These are phyloP conservation scores for Lampris megalopsis DNA, from an alignment of 2,113 vertebrate genomes.

Conservation along the genomic window DNA sequence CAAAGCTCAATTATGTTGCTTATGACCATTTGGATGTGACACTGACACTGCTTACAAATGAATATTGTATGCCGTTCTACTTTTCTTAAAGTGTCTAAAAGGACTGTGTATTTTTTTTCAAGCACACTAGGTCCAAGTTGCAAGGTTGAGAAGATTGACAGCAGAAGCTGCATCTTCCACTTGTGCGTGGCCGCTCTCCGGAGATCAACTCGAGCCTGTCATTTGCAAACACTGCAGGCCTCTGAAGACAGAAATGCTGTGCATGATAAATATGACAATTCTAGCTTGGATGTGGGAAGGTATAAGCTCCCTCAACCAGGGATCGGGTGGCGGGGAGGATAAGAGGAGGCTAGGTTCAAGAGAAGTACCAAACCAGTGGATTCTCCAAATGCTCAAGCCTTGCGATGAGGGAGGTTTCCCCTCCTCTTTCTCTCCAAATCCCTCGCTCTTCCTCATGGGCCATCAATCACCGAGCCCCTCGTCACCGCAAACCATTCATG, in stretches of 20 bases:
- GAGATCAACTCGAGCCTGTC: conserved; percentile 56
- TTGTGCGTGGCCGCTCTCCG: conserved; percentile 30
- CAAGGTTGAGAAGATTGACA: conserved; percentile 23
- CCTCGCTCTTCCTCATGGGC: conserved; percentile 64
- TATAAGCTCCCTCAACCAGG: conserved; percentile 70
- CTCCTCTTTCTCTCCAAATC: conserved; percentile 60
- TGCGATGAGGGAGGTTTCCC: conserved; percentile 68
- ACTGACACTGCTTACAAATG: background rate
- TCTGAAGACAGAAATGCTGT: conserved; percentile 70
- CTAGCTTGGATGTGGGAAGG: conserved; percentile 60
- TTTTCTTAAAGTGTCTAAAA: too few relatives aligned
- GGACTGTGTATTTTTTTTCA: background rate
- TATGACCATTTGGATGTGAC: background rate
- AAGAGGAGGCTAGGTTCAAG: conserved; percentile 64
- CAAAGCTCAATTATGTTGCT: background rate
- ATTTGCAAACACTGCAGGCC: conserved; percentile 58
- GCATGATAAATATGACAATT: conserved; percentile 72
- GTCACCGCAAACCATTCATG: conserved; percentile 78
- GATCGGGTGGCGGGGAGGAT: conserved; percentile 76
- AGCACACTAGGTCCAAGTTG: conserved; percentile 21
- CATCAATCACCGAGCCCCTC: conserved; percentile 80
- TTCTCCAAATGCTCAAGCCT: conserved; percentile 63
- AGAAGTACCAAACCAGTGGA: conserved; percentile 59
- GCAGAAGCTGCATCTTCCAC: conserved; percentile 40
- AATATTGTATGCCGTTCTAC: background rate